Percentiles rank a stretch among this genome's conserved stretches.
Evolutionary conservation across 2,888 invertebrate genomes (phyloP).

Genomic region (Ophion slaviceki): DNA sequence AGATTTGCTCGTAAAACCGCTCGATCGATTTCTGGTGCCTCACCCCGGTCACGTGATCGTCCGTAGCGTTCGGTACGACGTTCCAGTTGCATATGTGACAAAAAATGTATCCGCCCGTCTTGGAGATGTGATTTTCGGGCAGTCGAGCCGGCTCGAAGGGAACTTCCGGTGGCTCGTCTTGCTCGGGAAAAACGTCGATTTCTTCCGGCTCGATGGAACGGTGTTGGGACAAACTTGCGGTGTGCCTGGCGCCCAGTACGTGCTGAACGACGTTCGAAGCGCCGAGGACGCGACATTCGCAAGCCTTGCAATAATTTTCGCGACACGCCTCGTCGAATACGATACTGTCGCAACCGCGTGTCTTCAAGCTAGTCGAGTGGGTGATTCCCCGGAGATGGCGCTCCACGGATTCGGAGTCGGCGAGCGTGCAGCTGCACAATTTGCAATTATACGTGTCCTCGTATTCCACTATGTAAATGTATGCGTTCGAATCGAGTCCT

Average conservation of each 20-base stretch:
- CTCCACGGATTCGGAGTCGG: background rate
- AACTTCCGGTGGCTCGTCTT: background rate
- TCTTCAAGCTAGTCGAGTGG: background rate
- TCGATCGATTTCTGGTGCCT: background rate
- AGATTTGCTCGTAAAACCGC: conserved; percentile 6
- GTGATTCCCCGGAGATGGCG: background rate
- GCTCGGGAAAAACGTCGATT: background rate
- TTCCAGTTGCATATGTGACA: conserved; percentile 12
- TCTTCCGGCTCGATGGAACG: background rate
- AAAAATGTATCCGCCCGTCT: background rate
- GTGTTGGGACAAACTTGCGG: background rate
- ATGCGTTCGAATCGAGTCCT: background rate
- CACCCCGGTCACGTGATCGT: background rate
- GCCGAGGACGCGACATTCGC: conserved; percentile 24
- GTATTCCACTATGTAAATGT: background rate
- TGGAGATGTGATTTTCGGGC: background rate
- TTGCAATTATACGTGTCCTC: background rate
- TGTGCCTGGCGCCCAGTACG: conserved; percentile 14
- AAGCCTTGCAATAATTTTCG: conserved; percentile 13
- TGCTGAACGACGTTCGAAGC: conserved; percentile 29
- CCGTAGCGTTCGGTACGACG: background rate
- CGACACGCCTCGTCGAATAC: no score
- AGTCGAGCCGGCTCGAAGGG: background rate
- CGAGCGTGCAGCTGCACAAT: conserved; percentile 5
- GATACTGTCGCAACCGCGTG: conserved; percentile 13